Conservation (phyloP, 2,797 vertebrate species). For the Malacoraja senta region DNA sequence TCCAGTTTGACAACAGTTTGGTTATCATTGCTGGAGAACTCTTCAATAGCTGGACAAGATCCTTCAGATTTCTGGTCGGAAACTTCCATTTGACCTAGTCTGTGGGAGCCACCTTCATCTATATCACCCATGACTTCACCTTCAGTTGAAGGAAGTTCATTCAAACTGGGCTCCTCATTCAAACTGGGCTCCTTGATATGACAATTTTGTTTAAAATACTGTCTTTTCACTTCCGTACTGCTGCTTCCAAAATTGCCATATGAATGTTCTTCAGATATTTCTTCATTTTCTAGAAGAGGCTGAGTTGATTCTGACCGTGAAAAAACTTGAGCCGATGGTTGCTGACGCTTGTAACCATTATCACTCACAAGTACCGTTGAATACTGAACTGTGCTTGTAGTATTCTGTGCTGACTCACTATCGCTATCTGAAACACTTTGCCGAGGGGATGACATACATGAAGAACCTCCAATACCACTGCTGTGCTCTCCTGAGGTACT, state of each 20-base stretch:
- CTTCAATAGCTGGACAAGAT: conserved; percentile 59
- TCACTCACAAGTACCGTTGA: conserved; percentile 76
- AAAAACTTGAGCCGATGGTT: conserved; percentile 64
- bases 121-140: conserved; percentile 42
- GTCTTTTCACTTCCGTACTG: conserved; percentile 45
- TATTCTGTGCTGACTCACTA: conserved; percentile 77
- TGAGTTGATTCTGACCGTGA: conserved; percentile 89
- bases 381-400: conserved; percentile 84
- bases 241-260: conserved; percentile 38
- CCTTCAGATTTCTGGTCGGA: conserved; percentile 52
- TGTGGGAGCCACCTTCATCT: conserved; percentile 51
- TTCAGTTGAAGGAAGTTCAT: conserved; percentile 53
- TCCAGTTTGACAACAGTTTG: conserved; percentile 47
- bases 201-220: conserved; percentile 57
- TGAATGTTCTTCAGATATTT: conserved; percentile 62
- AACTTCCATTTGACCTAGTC: conserved; percentile 50
- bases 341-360: conserved; percentile 69
- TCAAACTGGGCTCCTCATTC: conserved; percentile 43
- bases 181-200: conserved; percentile 40
- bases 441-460: conserved; percentile 88
- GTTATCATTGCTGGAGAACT: conserved; percentile 48
- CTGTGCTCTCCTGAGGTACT: conserved; percentile 86
- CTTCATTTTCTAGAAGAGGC: conserved; percentile 83
- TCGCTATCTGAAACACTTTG: conserved; percentile 88
- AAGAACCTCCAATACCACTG: conserved; percentile 94